Conservation (phyloP, 2,797 vertebrate genomes). For the Sphenopsis melanotis region DNA sequence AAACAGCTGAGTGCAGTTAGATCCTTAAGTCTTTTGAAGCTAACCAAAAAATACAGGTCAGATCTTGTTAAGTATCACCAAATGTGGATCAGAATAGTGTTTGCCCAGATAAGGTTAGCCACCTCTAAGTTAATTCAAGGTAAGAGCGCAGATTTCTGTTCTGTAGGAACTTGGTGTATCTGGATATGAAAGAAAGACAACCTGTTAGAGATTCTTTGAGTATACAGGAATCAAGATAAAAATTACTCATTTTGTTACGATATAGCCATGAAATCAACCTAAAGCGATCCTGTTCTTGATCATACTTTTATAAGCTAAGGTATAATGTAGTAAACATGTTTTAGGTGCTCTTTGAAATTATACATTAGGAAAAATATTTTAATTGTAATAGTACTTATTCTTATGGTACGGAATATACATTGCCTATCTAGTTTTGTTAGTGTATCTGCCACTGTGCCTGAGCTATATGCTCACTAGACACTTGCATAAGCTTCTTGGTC, state of each 20-base stretch:
- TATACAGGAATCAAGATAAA: neutral
- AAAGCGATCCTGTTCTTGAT: neutral
- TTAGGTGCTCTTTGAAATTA: neutral
- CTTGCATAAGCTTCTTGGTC: neutral
- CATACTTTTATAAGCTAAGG: neutral
- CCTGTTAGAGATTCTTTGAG: neutral
- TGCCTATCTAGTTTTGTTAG: neutral
- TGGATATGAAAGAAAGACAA: neutral
- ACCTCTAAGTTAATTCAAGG: neutral
- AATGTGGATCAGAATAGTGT: neutral
- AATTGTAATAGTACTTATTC: neutral
- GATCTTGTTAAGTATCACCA: neutral
- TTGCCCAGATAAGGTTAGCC: neutral
- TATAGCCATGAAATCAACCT: neutral
- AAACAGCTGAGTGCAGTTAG: neutral
- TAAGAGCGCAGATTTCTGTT: neutral
- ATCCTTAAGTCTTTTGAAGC: neutral
- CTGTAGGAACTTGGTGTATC: neutral
- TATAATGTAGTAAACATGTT: neutral
- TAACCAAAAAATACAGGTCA: neutral
- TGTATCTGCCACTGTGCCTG: neutral
- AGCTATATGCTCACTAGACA: neutral
- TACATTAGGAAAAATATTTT: neutral
- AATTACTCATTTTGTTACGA: neutral
- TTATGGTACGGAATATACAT: neutral